These are phyloP conservation scores for Pelecanus crispus DNA, from an alignment of 2,113 vertebrate species.

Conservation along the genomic window DNA sequence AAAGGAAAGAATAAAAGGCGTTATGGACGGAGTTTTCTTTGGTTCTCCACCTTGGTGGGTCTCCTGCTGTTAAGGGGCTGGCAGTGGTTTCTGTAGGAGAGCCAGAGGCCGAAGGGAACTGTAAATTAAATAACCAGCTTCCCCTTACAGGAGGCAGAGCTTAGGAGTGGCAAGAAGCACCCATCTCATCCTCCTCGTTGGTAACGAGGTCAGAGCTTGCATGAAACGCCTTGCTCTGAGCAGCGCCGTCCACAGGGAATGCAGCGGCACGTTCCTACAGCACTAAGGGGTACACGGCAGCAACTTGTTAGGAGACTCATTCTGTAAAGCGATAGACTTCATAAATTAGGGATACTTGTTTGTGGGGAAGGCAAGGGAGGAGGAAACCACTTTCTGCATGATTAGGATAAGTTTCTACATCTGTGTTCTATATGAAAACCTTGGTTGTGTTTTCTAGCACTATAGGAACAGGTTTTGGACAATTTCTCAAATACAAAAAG, in stretches of 20 bases:
- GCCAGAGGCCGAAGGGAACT: background rate
- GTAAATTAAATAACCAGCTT: background rate
- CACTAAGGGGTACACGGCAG: background rate
- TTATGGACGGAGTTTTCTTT: background rate
- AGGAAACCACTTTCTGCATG: background rate
- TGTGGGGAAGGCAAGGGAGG: background rate
- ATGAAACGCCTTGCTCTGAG: accelerated
- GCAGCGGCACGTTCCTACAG: background rate
- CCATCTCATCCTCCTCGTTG: accelerated
- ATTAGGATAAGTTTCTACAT: background rate
- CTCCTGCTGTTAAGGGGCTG: accelerated
- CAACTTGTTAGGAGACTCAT: background rate
- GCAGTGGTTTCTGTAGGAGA: background rate
- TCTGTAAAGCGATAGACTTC: background rate
- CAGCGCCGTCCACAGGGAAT: accelerated
- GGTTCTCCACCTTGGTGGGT: accelerated
- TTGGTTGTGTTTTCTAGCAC: background rate
- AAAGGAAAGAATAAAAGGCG: background rate
- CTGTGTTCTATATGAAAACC: background rate
- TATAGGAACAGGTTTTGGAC: background rate
- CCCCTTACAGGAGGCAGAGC: background rate
- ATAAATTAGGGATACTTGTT: background rate
- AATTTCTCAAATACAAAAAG: background rate
- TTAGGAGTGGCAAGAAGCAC: background rate
- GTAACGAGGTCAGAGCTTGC: background rate